Conservation (phyloP, 1,140 invertebrate genomes). For the Cydia fagiglandana region DNA sequence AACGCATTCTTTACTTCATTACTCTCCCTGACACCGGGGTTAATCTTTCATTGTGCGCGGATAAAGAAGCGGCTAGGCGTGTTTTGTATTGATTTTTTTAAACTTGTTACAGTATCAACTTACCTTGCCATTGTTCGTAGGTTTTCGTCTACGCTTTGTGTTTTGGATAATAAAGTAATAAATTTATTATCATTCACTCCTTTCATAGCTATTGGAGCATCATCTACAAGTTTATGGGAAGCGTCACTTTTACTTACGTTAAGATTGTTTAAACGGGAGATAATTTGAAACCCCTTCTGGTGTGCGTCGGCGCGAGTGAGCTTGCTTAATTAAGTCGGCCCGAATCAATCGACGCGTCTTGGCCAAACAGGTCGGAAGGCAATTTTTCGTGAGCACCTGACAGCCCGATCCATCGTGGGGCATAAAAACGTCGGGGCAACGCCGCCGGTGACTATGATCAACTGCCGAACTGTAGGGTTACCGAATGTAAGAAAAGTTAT, state of each 20-base stretch:
- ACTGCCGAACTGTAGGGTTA: conserved; percentile 49
- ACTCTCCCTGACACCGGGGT: conserved; percentile 56
- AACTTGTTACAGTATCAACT: conserved; percentile 18
- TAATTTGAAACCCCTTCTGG: conserved; percentile 19
- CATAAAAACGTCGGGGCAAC: conserved; percentile 57
- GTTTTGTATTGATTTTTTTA: conserved; percentile 52
- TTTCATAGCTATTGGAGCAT: conserved; percentile 43
- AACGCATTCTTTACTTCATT: conserved; percentile 63
- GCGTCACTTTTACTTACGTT: conserved; percentile 11
- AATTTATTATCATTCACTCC: conserved; percentile 36
- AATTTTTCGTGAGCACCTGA: conserved; percentile 57
- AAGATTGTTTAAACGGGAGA: not conserved
- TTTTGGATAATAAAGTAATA: conserved; percentile 1
- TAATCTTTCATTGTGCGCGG: conserved; percentile 65
- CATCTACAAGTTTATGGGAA: not conserved
- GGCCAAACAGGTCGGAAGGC: conserved; percentile 40
- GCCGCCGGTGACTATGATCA: conserved; percentile 60
- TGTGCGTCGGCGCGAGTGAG: conserved; percentile 1
- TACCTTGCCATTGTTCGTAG: conserved; percentile 4
- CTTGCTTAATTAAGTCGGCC: conserved; percentile 40
- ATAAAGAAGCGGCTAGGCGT: conserved; percentile 44
- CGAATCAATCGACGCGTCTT: conserved; percentile 39
- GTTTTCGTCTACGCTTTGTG: conserved; percentile 15
- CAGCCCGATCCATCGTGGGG: conserved; percentile 54
- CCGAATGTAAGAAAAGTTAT: conserved; percentile 23